Base-by-base conservation (phyloP, 2,113 vertebrate species). In the Neogale vison region DNA sequence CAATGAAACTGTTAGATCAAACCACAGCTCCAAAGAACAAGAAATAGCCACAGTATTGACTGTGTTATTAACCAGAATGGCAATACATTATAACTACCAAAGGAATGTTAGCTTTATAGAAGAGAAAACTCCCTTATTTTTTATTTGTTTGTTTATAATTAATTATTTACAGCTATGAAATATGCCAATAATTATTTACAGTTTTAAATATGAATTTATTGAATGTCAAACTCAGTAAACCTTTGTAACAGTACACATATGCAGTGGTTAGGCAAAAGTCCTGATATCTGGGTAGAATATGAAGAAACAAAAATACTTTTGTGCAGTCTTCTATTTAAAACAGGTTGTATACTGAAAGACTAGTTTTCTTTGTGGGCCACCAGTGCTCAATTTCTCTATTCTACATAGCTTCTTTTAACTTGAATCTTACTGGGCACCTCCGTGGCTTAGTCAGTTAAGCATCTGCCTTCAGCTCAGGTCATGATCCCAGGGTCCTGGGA, bases 251-350 rank as follows among this genome's bases (percentile, higher is more conserved):
- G 24, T 71, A 50, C 15, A 71, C 24, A 74, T 67, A 57, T 36
- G 47, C n/a, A 57, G 42, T 5, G 2, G 52, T 77, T 50, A 93
- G 85, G 31, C 20, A 81, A 81, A 86, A 57, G 36, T 45, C 24
- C 18, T 42, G 39, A 55, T 21, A 69, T 55, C 7, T 84, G 47
- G 23, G 9, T 63, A 93, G 71, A 88, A 42, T 55, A 93, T 85
- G 63, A 91, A 94, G 76, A 61, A 95, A 55, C 65, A 90, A 80
- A 67, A 95, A 39, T 61, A 47, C 6, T 90, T 93, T 84, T 93
- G 8, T 36, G 80, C 2, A 79, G n/a, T 29, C 20, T 96, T 21
- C 47, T 47, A 47, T 47, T 77, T 36, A 93, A 93, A 71, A 84
- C 29, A 86, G 36, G 26, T 57, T 94, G 14, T 47, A 59, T 10